phyloP scores from a whole-genome alignment of 2,888 invertebrate genomes.

The Escarpia spicata region DNA sequence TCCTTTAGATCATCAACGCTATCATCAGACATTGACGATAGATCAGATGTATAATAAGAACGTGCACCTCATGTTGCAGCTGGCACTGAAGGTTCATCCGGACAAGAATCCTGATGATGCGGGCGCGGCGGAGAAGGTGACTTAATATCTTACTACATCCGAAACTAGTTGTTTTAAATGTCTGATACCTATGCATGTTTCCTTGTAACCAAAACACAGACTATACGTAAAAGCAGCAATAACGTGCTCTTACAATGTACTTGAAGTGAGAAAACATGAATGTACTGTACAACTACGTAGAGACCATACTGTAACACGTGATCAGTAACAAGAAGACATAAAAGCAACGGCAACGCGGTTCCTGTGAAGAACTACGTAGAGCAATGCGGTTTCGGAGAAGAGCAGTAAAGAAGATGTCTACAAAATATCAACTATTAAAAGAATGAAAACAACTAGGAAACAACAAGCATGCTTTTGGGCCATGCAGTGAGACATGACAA shows the following conservation, averaged over 20 bases:
- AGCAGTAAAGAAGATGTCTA: too few relatives aligned
- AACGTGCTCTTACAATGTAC: background rate
- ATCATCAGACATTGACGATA: background rate
- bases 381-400: too few relatives aligned
- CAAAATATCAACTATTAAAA: too few relatives aligned
- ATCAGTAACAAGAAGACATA: too few relatives aligned
- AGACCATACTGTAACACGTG: too few relatives aligned
- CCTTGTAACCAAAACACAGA: background rate
- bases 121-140: conserved; percentile 90
- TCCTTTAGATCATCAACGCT: background rate
- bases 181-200: background rate
- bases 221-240: background rate
- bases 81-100: conserved; percentile 64
- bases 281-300: too few relatives aligned
- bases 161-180: background rate
- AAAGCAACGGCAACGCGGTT: too few relatives aligned
- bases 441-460: too few relatives aligned
- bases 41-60: background rate
- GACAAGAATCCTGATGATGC: conserved; percentile 97
- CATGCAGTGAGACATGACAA: too few relatives aligned
- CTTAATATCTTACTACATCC: background rate
- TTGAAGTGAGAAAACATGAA: too few relatives aligned
- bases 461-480: too few relatives aligned
- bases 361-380: too few relatives aligned
- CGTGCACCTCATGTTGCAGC: conserved; percentile 46